These are phyloP conservation scores for Papilio machaon DNA, from an alignment of 1,140 invertebrate genomes.

Conservation along the genomic window DNA sequence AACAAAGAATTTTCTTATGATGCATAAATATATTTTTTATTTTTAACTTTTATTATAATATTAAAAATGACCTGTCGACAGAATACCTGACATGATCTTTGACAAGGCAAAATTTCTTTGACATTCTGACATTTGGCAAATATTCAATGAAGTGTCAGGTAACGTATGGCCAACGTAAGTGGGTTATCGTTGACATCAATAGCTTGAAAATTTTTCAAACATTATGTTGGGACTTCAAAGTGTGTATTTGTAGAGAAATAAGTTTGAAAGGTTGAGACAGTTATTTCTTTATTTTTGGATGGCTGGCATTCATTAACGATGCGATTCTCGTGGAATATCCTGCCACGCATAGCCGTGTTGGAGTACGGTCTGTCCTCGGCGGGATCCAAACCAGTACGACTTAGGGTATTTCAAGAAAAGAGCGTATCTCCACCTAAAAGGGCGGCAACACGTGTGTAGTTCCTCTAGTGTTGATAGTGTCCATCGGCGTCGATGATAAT, in stretches of 20 bases:
- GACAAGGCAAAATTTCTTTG: conserved; percentile 12
- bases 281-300: neutral
- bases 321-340: too few species aligned
- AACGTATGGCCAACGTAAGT: conserved; percentile 15
- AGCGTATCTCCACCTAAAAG: too few species aligned
- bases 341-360: too few species aligned
- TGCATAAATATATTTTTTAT: neutral
- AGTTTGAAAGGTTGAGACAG: neutral
- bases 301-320: too few species aligned
- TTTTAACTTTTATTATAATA: neutral
- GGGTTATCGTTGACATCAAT: conserved; percentile 13
- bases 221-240: neutral
- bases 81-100: neutral
- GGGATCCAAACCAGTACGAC: too few species aligned
- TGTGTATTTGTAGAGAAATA: conserved; percentile 1
- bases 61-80: conserved; percentile 12
- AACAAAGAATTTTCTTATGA: neutral
- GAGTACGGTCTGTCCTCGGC: too few species aligned
- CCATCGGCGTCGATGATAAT: too few species aligned
- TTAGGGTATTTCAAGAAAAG: too few species aligned
- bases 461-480: too few species aligned
- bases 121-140: conserved; percentile 21
- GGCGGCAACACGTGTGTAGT: too few species aligned
- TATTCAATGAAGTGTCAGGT: conserved; percentile 24
- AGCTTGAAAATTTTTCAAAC: neutral